Conservation (phyloP, 2,113 vertebrate genomes). For the Dolichallabes microphthalmus region DNA sequence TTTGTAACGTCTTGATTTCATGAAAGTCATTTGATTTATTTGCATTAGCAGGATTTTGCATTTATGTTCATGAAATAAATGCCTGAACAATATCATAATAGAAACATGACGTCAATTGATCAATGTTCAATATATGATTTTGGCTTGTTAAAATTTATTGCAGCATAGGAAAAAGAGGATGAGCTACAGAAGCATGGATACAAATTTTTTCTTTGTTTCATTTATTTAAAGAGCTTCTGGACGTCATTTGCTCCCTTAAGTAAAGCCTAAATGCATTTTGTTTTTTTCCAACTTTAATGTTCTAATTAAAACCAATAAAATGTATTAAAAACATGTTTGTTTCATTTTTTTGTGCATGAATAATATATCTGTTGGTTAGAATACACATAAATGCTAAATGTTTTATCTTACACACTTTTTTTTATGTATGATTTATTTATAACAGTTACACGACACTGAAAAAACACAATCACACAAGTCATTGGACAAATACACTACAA, state of each 20-base stretch:
- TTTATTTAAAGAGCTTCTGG: slow-evolving; percentile 13
- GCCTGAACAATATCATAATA: not conserved
- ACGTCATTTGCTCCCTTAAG: slow-evolving; percentile 12
- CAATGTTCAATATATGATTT: not conserved
- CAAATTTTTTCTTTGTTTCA: not conserved
- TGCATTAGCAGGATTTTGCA: not conserved
- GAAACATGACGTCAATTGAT: not conserved
- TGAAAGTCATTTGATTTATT: not conserved
- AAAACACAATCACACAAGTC: too few relatives aligned
- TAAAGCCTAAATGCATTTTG: slow-evolving; percentile 16
- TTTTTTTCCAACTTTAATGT: slow-evolving; percentile 33
- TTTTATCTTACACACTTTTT: not conserved
- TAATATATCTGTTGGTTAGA: not conserved
- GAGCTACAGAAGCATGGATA: not conserved
- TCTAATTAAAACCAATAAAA: slow-evolving; percentile 41
- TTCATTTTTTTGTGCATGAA: not conserved
- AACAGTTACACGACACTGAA: too few relatives aligned
- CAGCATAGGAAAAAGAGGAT: not conserved
- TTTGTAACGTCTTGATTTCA: not conserved
- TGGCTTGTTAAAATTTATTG: not conserved
- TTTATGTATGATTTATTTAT: too few relatives aligned
- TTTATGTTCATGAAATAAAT: not conserved
- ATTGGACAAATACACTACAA: too few relatives aligned
- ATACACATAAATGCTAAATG: not conserved
- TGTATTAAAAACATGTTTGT: not conserved